Evolutionary conservation across 2,888 invertebrate genomes (phyloP).

Genomic region (Sminthurinus aureus): DNA sequence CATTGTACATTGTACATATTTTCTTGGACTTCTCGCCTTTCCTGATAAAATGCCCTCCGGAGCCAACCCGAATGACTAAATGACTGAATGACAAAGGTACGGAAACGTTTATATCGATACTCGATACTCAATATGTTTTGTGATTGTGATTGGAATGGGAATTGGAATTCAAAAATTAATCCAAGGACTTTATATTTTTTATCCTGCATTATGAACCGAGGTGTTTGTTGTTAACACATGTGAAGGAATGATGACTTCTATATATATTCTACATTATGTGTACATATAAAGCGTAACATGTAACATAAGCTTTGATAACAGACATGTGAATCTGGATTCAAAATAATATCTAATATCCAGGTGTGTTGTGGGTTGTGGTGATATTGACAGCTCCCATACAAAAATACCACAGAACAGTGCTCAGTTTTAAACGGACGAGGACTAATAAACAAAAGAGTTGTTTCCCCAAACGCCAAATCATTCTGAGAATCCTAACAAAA

Average conservation of each 20-base stretch:
- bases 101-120: not conserved
- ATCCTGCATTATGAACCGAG: no score
- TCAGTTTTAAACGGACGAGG: no score
- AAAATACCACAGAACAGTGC: not conserved
- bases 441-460: no score
- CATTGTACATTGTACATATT: not conserved
- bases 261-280: no score
- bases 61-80: not conserved
- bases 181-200: no score
- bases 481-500: not conserved
- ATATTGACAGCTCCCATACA: not conserved
- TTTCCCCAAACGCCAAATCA: not conserved
- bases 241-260: no score
- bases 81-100: not conserved
- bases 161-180: no score
- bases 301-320: not conserved
- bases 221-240: no score
- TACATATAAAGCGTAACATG: not conserved
- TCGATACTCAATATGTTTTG: no score
- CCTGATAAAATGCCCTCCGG: constrained; percentile 1
- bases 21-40: not conserved
- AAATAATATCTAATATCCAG: no score
- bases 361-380: no score
- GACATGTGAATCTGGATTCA: not conserved
- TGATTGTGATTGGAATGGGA: no score